Conservation (phyloP, 2,888 invertebrate genomes). For the Endotricha flammealis region DNA sequence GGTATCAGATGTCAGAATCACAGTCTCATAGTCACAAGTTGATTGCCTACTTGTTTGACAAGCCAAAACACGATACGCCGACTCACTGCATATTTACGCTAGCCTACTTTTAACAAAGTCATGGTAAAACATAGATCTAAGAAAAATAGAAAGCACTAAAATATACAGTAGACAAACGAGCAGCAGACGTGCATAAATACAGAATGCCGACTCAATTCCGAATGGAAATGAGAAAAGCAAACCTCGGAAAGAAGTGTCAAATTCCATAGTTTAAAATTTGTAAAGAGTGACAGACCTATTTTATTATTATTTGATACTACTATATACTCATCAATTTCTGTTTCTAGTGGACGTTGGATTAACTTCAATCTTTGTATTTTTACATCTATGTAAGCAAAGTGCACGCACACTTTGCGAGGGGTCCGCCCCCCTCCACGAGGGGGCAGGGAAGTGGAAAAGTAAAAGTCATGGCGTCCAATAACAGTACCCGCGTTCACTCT, state of each 20-base stretch:
- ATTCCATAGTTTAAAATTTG: too few species aligned
- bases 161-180: too few species aligned
- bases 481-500: slow-evolving; percentile 69
- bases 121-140: not conserved
- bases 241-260: too few species aligned
- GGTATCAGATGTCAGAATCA: too few species aligned
- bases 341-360: too few species aligned
- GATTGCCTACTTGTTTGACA: not conserved
- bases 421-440: not conserved
- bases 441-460: slow-evolving; percentile 48
- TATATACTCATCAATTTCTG: not conserved
- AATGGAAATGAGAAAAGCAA: too few species aligned
- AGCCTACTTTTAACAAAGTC: slow-evolving; percentile 4
- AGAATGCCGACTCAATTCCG: too few species aligned
- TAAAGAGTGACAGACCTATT: too few species aligned
- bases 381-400: slow-evolving; percentile 3
- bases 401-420: slow-evolving; percentile 5
- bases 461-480: slow-evolving; percentile 59
- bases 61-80: not conserved
- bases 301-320: too few species aligned
- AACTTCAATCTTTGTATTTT: too few species aligned
- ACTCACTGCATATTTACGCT: slow-evolving; percentile 10
- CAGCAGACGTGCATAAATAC: too few species aligned
- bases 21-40: not conserved
- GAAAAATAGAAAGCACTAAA: not conserved